A percentile compares a stretch with the other conserved stretches of the same genome.
These are phyloP conservation scores for Homarus americanus DNA, from an alignment of 1,140 invertebrate species.

Conservation along the genomic window DNA sequence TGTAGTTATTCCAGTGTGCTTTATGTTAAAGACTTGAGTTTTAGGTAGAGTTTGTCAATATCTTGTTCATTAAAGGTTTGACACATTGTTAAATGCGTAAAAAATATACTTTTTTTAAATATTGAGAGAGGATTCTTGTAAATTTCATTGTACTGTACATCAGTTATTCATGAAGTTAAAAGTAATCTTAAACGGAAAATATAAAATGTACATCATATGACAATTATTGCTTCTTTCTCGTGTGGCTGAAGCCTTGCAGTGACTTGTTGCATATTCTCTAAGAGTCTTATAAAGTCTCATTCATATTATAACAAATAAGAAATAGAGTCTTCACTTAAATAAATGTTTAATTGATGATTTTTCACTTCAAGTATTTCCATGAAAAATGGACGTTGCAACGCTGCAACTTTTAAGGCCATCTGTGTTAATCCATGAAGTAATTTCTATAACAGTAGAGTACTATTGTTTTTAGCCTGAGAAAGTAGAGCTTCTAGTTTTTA, in stretches of 20 bases:
- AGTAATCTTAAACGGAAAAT: neutral
- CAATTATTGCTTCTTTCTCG: too few species aligned
- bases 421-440: neutral
- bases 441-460: neutral
- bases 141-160: too few species aligned
- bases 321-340: too few species aligned
- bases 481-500: neutral
- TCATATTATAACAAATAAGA: neutral
- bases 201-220: neutral
- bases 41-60: too few species aligned
- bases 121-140: neutral
- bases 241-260: too few species aligned
- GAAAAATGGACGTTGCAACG: too few species aligned
- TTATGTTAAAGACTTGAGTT: neutral
- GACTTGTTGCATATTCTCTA: too few species aligned
- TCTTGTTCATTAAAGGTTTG: too few species aligned
- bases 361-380: neutral
- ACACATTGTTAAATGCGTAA: neutral
- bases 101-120: neutral
- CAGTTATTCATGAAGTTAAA: neutral
- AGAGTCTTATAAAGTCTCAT: neutral
- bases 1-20: neutral
- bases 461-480: neutral
- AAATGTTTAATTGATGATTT: too few species aligned
- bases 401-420: too few species aligned